Percentiles rank a stretch among this genome's conserved stretches.
Evolutionary conservation across 1,140 invertebrate species (phyloP).

Genomic region (Zaprionus taronus): DNA sequence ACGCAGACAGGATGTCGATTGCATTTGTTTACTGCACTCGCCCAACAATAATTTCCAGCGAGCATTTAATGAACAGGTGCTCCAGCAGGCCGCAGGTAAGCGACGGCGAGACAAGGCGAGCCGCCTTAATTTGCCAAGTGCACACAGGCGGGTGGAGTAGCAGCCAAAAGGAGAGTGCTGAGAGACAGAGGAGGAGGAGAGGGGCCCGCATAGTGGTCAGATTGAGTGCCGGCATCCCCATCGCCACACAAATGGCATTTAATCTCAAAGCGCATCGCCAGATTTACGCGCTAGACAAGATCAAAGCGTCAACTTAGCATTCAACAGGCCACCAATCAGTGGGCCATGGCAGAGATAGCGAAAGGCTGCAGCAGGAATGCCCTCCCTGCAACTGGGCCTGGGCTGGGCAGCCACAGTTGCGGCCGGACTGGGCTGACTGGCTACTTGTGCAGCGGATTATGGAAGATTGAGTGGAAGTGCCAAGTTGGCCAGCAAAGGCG

Average conservation of each 20-base stretch:
- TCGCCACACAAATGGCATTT: slow-evolving; percentile 71
- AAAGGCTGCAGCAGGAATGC: not conserved
- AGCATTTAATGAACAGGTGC: slow-evolving; percentile 78
- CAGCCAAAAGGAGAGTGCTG: no score
- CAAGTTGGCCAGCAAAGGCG: slow-evolving; percentile 5
- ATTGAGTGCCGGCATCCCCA: slow-evolving; percentile 41
- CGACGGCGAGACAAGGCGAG: not conserved
- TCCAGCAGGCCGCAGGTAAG: slow-evolving; percentile 9
- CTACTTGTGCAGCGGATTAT: slow-evolving; percentile 27
- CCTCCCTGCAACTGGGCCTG: not conserved
- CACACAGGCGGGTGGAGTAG: slow-evolving; percentile 1
- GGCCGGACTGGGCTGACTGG: not conserved
- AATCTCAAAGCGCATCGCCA: slow-evolving; percentile 74
- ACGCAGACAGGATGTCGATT: slow-evolving; percentile 74
- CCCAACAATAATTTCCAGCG: slow-evolving; percentile 69
- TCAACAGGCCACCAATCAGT: slow-evolving; percentile 77
- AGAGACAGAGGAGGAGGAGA: no score
- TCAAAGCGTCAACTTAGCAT: slow-evolving; percentile 80
- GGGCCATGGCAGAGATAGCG: slow-evolving; percentile 26
- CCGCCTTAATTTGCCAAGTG: slow-evolving; percentile 61
- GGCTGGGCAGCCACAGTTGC: not conserved
- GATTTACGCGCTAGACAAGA: slow-evolving; percentile 80
- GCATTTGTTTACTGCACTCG: slow-evolving; percentile 80
- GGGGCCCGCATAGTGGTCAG: slow-evolving; percentile 16
- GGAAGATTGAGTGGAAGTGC: slow-evolving; percentile 35